phyloP scores from a whole-genome alignment of 2,888 invertebrate species.

The Xylocampa areola region DNA sequence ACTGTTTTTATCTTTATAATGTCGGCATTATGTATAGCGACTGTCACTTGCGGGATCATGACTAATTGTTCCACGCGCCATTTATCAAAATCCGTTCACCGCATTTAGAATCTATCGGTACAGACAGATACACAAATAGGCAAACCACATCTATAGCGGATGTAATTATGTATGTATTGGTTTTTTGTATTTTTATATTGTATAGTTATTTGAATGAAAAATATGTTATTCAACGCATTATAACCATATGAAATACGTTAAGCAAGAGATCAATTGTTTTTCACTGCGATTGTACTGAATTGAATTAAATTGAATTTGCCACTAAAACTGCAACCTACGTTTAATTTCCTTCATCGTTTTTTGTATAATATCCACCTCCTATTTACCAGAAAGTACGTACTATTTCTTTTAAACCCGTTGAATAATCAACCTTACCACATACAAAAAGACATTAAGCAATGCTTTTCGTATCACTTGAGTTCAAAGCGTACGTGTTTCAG shows the following conservation, averaged over 20 bases:
- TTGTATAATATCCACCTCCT: no score
- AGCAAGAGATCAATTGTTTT: no score
- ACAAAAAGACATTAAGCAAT: constrained; percentile 43
- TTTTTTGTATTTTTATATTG: background rate
- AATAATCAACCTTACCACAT: constrained; percentile 46
- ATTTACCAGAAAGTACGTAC: no score
- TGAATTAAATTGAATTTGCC: no score
- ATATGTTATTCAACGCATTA: no score
- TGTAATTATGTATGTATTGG: constrained; percentile 7
- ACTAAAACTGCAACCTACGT: no score
- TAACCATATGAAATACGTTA: no score
- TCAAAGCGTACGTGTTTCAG: constrained; percentile 58
- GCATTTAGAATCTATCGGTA: constrained; percentile 37
- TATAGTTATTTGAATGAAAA: background rate
- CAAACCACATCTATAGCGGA: constrained; percentile 12
- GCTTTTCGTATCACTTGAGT: constrained; percentile 48
- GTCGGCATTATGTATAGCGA: constrained; percentile 33
- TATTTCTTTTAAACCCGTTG: constrained; percentile 21
- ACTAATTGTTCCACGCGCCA: constrained; percentile 51
- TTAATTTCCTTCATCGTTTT: no score
- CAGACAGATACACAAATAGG: constrained; percentile 21
- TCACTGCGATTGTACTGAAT: no score
- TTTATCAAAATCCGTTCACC: constrained; percentile 56
- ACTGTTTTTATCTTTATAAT: constrained; percentile 31
- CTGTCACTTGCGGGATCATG: constrained; percentile 52